These are phyloP conservation scores for Camelus dromedarius DNA, from an alignment of 2,113 vertebrate species.

Conservation along the genomic window DNA sequence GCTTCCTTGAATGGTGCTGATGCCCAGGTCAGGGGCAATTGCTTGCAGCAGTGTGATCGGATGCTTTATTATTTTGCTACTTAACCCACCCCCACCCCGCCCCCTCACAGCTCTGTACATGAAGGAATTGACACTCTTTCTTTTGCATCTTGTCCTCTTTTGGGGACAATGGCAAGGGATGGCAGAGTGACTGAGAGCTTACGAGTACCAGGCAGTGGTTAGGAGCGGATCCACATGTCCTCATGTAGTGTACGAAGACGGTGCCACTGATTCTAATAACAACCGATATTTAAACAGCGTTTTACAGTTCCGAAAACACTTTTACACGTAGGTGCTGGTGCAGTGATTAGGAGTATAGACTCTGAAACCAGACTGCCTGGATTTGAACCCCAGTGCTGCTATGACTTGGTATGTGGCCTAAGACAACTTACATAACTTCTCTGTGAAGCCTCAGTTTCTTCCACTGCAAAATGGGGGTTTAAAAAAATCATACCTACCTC, in stretches of 20 bases:
- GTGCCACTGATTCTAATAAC: neutral
- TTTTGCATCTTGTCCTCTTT: neutral
- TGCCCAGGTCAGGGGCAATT: neutral
- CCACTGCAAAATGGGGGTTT: neutral
- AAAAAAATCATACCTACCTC: neutral
- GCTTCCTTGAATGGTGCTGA: neutral
- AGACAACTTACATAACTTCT: neutral
- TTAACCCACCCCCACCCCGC: neutral
- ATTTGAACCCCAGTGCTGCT: neutral
- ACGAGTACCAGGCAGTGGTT: neutral
- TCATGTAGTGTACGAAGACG: neutral
- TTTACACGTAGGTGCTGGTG: neutral
- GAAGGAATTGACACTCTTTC: neutral
- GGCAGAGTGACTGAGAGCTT: neutral
- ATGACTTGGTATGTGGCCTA: neutral
- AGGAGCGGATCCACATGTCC: neutral
- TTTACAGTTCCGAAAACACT: neutral
- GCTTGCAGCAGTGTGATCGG: neutral
- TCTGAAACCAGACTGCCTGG: neutral
- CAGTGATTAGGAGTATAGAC: neutral
- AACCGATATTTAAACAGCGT: neutral
- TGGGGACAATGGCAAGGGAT: neutral
- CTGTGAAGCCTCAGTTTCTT: neutral
- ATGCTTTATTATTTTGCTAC: neutral
- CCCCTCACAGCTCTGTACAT: neutral